phyloP scores from a whole-genome alignment of 2,113 vertebrate species.

The Phylloscopus trochiloides region DNA sequence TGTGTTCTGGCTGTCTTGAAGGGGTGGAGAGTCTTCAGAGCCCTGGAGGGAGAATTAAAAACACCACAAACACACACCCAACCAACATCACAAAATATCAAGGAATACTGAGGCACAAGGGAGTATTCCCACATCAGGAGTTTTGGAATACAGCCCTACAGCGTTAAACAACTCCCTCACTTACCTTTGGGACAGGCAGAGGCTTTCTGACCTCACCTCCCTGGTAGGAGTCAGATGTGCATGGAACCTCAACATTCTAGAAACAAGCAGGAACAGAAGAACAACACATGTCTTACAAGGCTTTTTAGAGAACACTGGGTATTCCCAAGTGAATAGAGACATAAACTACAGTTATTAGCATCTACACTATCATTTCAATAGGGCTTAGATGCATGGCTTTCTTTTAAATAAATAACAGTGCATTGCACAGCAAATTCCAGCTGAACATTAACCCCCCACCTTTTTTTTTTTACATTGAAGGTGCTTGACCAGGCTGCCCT shows the following conservation, averaged over 20 bases:
- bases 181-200: background rate
- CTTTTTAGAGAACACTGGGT: background rate
- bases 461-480: background rate
- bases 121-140: background rate
- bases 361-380: background rate
- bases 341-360: background rate
- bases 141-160: background rate
- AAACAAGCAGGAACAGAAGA: background rate
- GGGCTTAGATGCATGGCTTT: background rate
- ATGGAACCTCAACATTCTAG: background rate
- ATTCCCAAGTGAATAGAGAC: background rate
- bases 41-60: constrained; percentile 51
- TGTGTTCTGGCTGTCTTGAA: constrained; percentile 30
- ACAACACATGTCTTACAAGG: background rate
- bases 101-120: background rate
- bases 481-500: background rate
- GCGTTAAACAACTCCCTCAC: background rate
- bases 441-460: background rate
- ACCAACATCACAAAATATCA: background rate
- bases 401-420: background rate
- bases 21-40: constrained; percentile 35
- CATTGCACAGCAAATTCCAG: background rate
- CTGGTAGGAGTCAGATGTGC: background rate
- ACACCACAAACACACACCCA: background rate
- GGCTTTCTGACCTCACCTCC: background rate